A percentile compares a stretch with the other conserved stretches of the same genome.
Conservation (phyloP, 2,888 invertebrate genomes). For the Corbicula japonica region DNA sequence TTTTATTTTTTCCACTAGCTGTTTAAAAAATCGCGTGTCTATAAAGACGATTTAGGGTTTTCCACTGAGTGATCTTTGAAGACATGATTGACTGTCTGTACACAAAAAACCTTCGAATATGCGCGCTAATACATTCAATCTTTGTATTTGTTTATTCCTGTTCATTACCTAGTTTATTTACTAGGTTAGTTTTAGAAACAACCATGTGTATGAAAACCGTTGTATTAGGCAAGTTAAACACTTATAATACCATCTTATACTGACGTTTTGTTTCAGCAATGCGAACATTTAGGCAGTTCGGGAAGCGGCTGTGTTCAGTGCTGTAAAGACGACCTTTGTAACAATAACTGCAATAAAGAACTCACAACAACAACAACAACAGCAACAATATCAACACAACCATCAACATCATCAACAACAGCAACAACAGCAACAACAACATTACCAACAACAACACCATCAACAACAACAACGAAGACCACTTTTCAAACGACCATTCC, state of each 20-base stretch:
- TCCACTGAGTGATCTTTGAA: no score
- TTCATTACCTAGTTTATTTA: not conserved
- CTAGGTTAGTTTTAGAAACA: no score
- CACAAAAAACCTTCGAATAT: no score
- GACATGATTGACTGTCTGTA: no score
- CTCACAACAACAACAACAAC: conserved; percentile 4
- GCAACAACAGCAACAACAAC: not conserved
- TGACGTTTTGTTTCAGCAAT: conserved; percentile 10
- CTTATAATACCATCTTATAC: no score
- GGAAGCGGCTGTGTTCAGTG: not conserved
- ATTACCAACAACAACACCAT: not conserved
- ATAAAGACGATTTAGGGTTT: no score
- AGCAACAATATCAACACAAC: not conserved
- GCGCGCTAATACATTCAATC: no score
- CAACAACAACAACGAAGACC: not conserved
- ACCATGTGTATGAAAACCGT: no score
- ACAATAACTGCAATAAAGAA: conserved; percentile 4
- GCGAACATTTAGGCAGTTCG: not conserved
- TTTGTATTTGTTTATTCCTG: not conserved
- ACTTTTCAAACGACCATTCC: not conserved
- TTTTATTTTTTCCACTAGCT: not conserved
- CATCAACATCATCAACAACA: conserved; percentile 6
- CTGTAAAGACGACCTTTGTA: conserved; percentile 9
- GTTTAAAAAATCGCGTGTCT: no score
- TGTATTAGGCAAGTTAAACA: no score